A percentile compares a stretch with the other conserved stretches of the same genome.
These are phyloP conservation scores for Acleris literana DNA, from an alignment of 2,888 invertebrate genomes.

Conservation along the genomic window DNA sequence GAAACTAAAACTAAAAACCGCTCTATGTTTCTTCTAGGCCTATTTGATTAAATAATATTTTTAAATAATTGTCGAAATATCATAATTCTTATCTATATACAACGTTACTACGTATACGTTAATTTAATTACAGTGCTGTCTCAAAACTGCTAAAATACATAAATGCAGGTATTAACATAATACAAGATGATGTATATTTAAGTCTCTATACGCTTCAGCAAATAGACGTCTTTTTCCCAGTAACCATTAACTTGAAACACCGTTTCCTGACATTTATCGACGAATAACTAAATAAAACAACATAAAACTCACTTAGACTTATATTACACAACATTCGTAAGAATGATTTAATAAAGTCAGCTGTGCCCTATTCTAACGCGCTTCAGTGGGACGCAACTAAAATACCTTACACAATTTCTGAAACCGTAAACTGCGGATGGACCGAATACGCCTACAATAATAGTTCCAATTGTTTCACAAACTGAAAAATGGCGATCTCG, in stretches of 20 bases:
- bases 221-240: conserved; percentile 16
- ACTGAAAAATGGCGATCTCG: conserved; percentile 78
- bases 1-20: too few species aligned
- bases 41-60: too few species aligned
- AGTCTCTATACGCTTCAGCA: neutral
- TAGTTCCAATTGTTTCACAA: conserved; percentile 73
- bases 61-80: too few species aligned
- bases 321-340: conserved; percentile 45
- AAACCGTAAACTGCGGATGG: conserved; percentile 50
- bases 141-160: too few species aligned
- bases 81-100: too few species aligned
- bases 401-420: conserved; percentile 63
- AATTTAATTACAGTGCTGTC: too few species aligned
- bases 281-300: conserved; percentile 11
- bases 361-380: conserved; percentile 50
- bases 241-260: conserved; percentile 25
- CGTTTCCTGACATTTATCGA: conserved; percentile 20
- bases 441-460: conserved; percentile 71
- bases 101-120: too few species aligned
- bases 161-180: too few species aligned
- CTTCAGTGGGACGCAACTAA: conserved; percentile 55
- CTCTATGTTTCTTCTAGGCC: too few species aligned
- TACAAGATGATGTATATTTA: too few species aligned
- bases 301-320: conserved; percentile 26
- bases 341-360: conserved; percentile 68